A percentile compares a stretch with the other conserved stretches of the same genome.
phyloP scores from a whole-genome alignment of 2,797 vertebrate species.

The Tenualosa ilisha region DNA sequence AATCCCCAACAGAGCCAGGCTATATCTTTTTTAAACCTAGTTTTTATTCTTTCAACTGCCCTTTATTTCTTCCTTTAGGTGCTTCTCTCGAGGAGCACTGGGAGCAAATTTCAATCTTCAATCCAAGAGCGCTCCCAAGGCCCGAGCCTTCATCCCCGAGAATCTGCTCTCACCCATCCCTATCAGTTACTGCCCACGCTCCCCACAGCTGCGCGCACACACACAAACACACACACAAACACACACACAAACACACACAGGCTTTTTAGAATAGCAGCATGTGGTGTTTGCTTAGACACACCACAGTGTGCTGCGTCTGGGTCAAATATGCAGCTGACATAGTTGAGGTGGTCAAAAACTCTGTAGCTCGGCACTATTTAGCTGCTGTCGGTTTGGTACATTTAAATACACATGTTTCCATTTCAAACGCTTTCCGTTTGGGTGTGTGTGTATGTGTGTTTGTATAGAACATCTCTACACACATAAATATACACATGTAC shows the following conservation, averaged over 20 bases:
- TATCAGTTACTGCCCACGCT: background rate
- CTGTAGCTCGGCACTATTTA: background rate
- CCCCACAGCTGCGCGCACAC: background rate
- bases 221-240: background rate
- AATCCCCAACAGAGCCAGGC: background rate
- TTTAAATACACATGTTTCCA: background rate
- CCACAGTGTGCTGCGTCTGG: background rate
- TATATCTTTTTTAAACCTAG: slow-evolving; percentile 1
- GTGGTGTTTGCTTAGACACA: background rate
- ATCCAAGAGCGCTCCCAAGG: background rate
- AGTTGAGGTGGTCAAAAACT: slow-evolving; percentile 14
- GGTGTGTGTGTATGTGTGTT: too few species aligned
- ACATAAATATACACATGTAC: background rate
- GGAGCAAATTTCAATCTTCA: slow-evolving; percentile 6
- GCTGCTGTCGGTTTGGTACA: background rate
- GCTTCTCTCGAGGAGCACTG: background rate
- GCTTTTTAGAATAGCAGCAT: slow-evolving; percentile 14
- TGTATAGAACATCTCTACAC: background rate
- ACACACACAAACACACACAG: background rate
- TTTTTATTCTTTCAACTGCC: background rate
- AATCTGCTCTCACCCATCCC: background rate
- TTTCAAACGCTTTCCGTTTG: background rate
- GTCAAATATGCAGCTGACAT: background rate
- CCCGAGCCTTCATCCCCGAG: background rate
- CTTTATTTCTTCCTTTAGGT: slow-evolving; percentile 3